These are phyloP conservation scores for Eudyptes chrysolophus DNA, from an alignment of 2,113 vertebrate species.

Conservation along the genomic window DNA sequence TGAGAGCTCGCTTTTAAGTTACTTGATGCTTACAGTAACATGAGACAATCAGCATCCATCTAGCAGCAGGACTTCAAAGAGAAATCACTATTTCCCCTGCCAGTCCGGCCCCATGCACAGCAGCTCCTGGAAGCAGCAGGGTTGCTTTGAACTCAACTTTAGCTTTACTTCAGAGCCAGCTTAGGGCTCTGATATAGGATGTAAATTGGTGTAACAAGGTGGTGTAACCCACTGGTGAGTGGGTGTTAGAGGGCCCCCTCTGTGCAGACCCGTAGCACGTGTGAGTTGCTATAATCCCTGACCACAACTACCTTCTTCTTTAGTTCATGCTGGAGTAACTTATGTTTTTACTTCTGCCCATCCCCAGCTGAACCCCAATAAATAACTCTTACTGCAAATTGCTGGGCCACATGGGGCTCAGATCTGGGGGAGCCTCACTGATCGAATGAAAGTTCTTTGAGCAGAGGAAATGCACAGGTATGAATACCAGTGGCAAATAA, in stretches of 20 bases:
- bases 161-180: slow-evolving; percentile 43
- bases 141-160: slow-evolving; percentile 67
- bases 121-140: slow-evolving; percentile 56
- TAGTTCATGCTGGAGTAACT: background rate
- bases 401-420: background rate
- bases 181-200: slow-evolving; percentile 8
- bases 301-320: background rate
- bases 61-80: slow-evolving; percentile 68
- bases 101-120: background rate
- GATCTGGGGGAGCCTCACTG: background rate
- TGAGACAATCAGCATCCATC: slow-evolving; percentile 61
- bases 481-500: background rate
- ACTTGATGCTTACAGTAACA: slow-evolving; percentile 50
- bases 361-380: background rate
- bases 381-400: background rate
- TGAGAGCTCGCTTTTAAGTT: slow-evolving; percentile 43
- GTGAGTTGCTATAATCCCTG: background rate
- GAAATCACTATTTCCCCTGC: slow-evolving; percentile 36
- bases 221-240: slow-evolving; percentile 31
- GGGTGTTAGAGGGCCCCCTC: background rate
- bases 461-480: background rate
- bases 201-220: slow-evolving; percentile 51
- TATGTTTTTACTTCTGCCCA: background rate
- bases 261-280: background rate
- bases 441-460: background rate